phyloP scores from a whole-genome alignment of 2,888 invertebrate genomes.

The Agrotis exclamationis region DNA sequence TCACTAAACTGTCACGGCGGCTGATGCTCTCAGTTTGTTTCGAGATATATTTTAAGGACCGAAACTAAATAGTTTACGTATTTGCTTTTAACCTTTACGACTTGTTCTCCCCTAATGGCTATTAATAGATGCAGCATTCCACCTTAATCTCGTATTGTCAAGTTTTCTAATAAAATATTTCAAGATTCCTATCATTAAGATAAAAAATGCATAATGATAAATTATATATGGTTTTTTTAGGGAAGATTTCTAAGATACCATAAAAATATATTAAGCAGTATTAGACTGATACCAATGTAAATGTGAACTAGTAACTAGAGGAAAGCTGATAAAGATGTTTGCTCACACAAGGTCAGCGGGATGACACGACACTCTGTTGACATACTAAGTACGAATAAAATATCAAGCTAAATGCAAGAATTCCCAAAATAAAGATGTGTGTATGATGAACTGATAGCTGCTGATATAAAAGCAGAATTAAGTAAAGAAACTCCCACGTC shows the following conservation, averaged over 20 bases:
- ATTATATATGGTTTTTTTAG: too few species aligned
- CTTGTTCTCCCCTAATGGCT: constrained; percentile 71
- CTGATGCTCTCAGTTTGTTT: constrained; percentile 72
- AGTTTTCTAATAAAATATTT: constrained; percentile 48
- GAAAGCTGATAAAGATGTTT: constrained; percentile 68
- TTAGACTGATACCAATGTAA: constrained; percentile 30
- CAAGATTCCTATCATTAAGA: too few species aligned
- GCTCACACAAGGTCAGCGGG: constrained; percentile 63
- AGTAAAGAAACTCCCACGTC: constrained; percentile 16
- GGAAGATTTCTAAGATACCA: constrained; percentile 3
- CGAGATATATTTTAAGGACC: constrained; percentile 72
- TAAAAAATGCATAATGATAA: too few species aligned
- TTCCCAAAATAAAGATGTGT: constrained; percentile 27
- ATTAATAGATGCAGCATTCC: constrained; percentile 72
- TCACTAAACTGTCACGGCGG: constrained; percentile 72
- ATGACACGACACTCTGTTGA: constrained; percentile 60
- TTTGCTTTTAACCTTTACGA: constrained; percentile 69
- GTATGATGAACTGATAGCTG: background rate
- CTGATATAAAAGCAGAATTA: background rate
- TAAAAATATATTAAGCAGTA: constrained; percentile 17
- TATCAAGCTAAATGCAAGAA: constrained; percentile 31
- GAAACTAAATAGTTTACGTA: constrained; percentile 68
- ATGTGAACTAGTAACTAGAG: constrained; percentile 49
- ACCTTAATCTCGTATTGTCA: constrained; percentile 64
- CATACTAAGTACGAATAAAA: constrained; percentile 41